Evolutionary conservation across 2,113 vertebrate species (phyloP), one percentile per base, ranked within the genome.

Genomic region (Chascanopsetta lugubris): DNA sequence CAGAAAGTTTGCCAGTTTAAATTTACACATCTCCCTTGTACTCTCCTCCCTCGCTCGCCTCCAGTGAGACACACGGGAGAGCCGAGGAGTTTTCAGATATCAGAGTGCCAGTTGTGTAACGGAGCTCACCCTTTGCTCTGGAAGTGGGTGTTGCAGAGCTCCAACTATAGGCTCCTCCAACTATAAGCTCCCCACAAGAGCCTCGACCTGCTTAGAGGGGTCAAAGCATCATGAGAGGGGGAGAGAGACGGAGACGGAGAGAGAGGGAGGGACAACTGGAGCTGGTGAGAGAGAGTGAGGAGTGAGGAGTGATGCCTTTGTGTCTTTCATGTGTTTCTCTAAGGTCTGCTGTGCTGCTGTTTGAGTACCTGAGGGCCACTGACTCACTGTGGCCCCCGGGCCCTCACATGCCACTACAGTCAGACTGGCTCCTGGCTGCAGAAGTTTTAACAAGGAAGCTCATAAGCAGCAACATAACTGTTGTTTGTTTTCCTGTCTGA

Each of bases 1-100:
- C 87, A 89, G 87, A 92, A 93, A 92, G 89, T 93, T 92, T 91
- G 86, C 87, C 79, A 89, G 86, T 92, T 92, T 92, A 91, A 91
- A 92, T 92, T 91, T 91, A 87, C 83, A 88, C 87, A 75, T 76
- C 83, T 83, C 80, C 82, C 79, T 74, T 79, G 53, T 78, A 88
- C 80, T 84, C 77, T 80, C 61, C 72, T 74, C 75, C n/a, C 82
- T 86, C 78, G 75, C 80, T 81, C 55, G 87, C 85, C 88, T 91
- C 82, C 84, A 84, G 80, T 87, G 81, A 88, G 84, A 90, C 85
- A 85, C 82, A 72, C 75, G 71, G 77, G 84, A 84, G 66, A 83
- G 82, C 76, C 15, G 77, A 82, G 75, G 77, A 82, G 77, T 85
- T 90, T 89, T 85, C 79, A 83, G 75, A 89, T 84, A 87, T 90